Evolutionary conservation across 2,113 vertebrate species (phyloP), one percentile per base, ranked within the genome.

Genomic region (Nyctibius bracteatus): DNA sequence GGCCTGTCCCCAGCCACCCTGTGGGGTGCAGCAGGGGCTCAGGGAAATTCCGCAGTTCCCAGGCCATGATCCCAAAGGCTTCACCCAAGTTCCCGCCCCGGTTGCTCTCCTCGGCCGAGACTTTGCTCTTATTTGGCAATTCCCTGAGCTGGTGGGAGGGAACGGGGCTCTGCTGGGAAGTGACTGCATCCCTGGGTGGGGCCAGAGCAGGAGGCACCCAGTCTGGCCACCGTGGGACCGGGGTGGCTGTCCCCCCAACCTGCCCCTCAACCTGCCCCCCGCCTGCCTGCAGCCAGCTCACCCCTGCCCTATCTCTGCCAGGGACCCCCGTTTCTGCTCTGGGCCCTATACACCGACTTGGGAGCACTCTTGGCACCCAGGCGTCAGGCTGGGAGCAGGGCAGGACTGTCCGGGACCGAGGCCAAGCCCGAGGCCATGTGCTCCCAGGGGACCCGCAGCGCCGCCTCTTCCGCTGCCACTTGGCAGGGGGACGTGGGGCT

Each of bases 111-210:
- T 61, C 1, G 6, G 78, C 61, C 0, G 39, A 72, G 79, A 89
- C 89, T 97, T 97, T 97, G 93, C 86, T 96, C 96, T 95, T 97
- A 97, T 97, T 97, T 97, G 97, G 97, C 2, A 28, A 97, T 97
- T 97, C 92, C 94, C 70, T 1, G 90, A 94, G 91, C 65, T 6
- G 5, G 94, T 92, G 94, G 96, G 95, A 94, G 96, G 96, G 93
- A 96, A 89, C 67, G 12, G 81, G 83, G 37, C 51, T 80, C 65
- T 74, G 63, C 77, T 80, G 89, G 85, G 95, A 96, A 96, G 74
- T 97, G 92, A 96, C 96, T 92, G 74, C 72, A 68, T 95, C 83
- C 81, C 30, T 31, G 95, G 97, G 96, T 90, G 95, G 92, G 87
- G 95, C 95, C 80, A 88, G 62, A 33, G 74, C 58, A 37, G 58